Base-by-base conservation (phyloP, 2,113 vertebrate genomes). In the Aplodontia rufa region DNA sequence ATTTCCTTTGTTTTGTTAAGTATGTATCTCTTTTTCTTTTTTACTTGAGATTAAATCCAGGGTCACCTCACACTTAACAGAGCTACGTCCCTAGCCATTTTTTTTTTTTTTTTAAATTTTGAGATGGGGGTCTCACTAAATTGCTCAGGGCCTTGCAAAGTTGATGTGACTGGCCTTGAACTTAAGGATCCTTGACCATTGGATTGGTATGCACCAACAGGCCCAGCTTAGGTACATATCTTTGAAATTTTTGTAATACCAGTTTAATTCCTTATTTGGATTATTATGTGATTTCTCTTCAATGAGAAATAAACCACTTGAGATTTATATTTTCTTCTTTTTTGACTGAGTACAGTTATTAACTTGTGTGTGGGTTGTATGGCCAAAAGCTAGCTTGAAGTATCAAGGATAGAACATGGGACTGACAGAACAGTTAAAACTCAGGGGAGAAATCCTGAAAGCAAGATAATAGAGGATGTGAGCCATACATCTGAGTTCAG, bases 221-320 rank as follows among this genome's bases (percentile, higher is more conserved):
- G 19, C 24, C 58, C 8, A 60, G 58, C 58, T 60, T 60, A 60
- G 28, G 58, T 72, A 78, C 32, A n/a, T 90, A 17, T 45, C 13
- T 76, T 84, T 79, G 47, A 32, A 66, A 87, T 92, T 95, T 89
- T 90, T 82, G 26, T 60, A 49, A 30, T 6, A 40, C 40, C 28
- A 42, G 74, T 90, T 78, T 80, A 47, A 40, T 90, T 89, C 17
- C 58, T 69, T 91, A 72, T 79, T 82, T 80, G 82, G 68, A 92
- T 94, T 6, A 19, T 74, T 75, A 49, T 69, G 14, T 89, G n/a
- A 55, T 1, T 80, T 78, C 12, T 75, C 26, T 75, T 84, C 26
- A 75, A 75, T 74, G 69, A 83, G 26, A 53, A 51, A 11, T 75
- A 26, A 92, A 37, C 42, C 42, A 49, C 16, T 1, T 62, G 42